Evolutionary conservation across 2,888 invertebrate genomes (phyloP), one percentile per base, ranked within the genome.

Genomic region (Andrena hattorfiana): DNA sequence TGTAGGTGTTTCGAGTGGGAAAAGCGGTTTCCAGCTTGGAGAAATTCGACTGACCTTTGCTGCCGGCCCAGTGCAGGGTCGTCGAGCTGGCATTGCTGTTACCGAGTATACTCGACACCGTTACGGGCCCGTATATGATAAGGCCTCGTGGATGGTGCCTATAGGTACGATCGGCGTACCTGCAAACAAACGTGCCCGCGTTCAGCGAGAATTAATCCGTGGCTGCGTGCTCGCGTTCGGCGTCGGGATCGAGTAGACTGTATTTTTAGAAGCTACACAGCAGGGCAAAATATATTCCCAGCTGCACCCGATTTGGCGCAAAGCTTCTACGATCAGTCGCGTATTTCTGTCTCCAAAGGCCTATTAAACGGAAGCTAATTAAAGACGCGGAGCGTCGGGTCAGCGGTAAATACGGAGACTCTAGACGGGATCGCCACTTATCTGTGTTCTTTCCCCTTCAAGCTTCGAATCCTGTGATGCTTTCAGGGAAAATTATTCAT

Each of bases 91-190:
- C 88, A 85, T 90, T 90, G 70, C 80, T 76, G 69, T 32, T 69
- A 5, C 75, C 81, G n/a, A 85, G 69, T 77, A 89, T 75, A 63
- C 84, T 89, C 30, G 90, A 69, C 13, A 84, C 83, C 28, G 92
- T 89, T 6, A 89, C 90, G 20, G 90, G 92, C n/a, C 93, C 93
- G 83, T 93, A 94, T 75, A 94, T 94, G 68, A 93, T 93, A 71
- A 94, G 83, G 30, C 93, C 93, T 7, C 92, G 91, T 7, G 92
- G 92, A 81, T 93, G 93, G 62, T 86, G 89, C 75, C 88, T 90
- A 79, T 91, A 92, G n/a, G 90, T 83, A 32, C 90, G 91, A 59
- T 92, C 92, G 69, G 91, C 87, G 85, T 93, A 92, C 78, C 93
- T 93, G 84, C 35, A 42, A 86, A 87, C 54, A 59, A 51, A 59